These are phyloP conservation scores for Tortrix viridana DNA, from an alignment of 2,888 invertebrate genomes.

Conservation along the genomic window DNA sequence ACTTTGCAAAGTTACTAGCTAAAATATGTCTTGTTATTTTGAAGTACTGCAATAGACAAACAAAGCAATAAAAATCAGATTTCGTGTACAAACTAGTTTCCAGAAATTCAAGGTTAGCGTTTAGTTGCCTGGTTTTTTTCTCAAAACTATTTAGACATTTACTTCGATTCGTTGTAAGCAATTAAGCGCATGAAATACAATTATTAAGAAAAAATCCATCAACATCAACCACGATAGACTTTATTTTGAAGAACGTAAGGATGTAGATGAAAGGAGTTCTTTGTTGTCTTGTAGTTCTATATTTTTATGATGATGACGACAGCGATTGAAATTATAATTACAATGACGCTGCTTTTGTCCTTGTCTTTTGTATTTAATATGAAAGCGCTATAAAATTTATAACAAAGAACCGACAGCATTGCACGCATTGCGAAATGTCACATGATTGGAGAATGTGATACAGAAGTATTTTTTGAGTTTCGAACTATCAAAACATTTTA, in stretches of 20 bases:
- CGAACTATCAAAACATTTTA: too few relatives aligned
- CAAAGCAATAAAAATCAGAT: too few relatives aligned
- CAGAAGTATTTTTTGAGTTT: too few relatives aligned
- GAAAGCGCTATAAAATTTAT: not conserved
- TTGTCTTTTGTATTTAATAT: constrained; percentile 3
- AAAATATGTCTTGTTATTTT: too few relatives aligned
- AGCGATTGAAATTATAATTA: constrained; percentile 6
- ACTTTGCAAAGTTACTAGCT: too few relatives aligned
- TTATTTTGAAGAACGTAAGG: too few relatives aligned
- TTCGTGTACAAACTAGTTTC: constrained; percentile 16
- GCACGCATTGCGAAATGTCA: too few relatives aligned
- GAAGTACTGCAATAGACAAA: too few relatives aligned
- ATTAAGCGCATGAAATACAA: constrained; percentile 26
- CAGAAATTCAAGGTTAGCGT: constrained; percentile 8
- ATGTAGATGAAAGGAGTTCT: too few relatives aligned
- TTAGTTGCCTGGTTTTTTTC: constrained; percentile 19
- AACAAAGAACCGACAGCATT: not conserved
- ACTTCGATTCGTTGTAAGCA: constrained; percentile 19
- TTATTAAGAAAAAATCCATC: not conserved
- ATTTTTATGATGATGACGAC: not conserved
- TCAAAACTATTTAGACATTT: constrained; percentile 2
- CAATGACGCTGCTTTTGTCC: constrained; percentile 2
- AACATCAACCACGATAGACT: too few relatives aligned
- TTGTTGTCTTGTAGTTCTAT: too few relatives aligned
- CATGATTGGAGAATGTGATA: too few relatives aligned